Evolutionary conservation across 1,140 invertebrate genomes (phyloP).

Genomic region (Nasonia giraulti): DNA sequence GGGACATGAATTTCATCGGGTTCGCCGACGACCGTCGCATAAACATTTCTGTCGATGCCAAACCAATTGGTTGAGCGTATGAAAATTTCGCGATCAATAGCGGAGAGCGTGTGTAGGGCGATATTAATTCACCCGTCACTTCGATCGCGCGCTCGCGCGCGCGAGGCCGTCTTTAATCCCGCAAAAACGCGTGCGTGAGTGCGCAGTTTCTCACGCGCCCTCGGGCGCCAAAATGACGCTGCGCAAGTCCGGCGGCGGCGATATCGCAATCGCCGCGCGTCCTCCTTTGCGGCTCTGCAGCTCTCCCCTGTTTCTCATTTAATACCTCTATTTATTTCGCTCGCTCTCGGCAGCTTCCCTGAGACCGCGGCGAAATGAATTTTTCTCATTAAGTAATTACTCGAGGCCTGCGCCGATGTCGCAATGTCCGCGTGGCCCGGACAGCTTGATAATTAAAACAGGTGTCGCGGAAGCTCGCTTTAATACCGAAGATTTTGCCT

Average conservation of each 20-base stretch:
- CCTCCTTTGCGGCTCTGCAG: background rate
- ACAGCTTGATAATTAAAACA: slow-evolving; percentile 64
- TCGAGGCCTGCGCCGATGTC: background rate
- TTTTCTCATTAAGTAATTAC: slow-evolving; percentile 51
- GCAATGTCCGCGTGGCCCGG: background rate
- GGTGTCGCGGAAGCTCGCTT: slow-evolving; percentile 50
- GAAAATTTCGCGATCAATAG: too few species aligned
- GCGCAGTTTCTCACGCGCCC: background rate
- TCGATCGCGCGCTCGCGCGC: background rate
- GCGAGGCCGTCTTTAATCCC: background rate
- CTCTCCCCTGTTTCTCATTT: slow-evolving; percentile 23
- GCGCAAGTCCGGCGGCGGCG: background rate
- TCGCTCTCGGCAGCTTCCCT: background rate
- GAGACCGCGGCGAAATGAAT: slow-evolving; percentile 36
- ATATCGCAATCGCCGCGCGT: background rate
- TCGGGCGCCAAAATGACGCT: slow-evolving; percentile 11
- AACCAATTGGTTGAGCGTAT: too few species aligned
- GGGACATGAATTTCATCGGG: background rate
- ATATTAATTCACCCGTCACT: background rate
- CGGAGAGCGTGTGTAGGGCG: too few species aligned
- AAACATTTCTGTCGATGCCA: too few species aligned
- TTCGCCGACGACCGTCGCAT: background rate
- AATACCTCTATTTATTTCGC: slow-evolving; percentile 33
- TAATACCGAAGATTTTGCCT: slow-evolving; percentile 23
- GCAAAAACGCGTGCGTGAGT: background rate